Evolutionary conservation across 2,113 vertebrate species (phyloP).

Genomic region (Caloenas nicobarica): DNA sequence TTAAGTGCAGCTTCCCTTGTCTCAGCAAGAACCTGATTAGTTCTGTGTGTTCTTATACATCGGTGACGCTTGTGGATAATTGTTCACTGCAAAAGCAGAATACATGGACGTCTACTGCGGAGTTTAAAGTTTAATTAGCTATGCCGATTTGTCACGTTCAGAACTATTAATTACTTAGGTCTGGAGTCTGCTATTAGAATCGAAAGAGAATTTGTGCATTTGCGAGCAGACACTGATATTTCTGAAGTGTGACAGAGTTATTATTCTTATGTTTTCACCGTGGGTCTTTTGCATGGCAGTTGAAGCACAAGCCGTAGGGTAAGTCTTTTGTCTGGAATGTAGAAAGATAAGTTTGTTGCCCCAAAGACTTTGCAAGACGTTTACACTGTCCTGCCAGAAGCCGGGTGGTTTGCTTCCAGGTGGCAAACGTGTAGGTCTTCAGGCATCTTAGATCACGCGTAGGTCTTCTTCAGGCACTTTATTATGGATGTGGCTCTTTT

Average conservation of each 20-base stretch:
- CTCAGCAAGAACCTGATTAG: constrained; percentile 32
- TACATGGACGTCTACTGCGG: neutral
- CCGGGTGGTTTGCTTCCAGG: neutral
- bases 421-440: neutral
- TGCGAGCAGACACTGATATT: neutral
- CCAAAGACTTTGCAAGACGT: neutral
- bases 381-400: neutral
- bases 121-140: neutral
- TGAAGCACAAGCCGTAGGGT: neutral
- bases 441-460: neutral
- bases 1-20: neutral
- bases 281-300: neutral
- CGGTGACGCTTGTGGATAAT: neutral
- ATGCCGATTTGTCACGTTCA: neutral
- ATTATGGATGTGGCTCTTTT: neutral
- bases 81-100: neutral
- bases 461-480: too few species aligned
- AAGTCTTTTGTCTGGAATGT: neutral
- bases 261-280: neutral
- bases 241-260: neutral
- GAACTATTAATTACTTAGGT: neutral
- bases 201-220: neutral
- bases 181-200: neutral
- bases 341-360: neutral
- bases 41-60: neutral